Evolutionary conservation across 2,888 invertebrate genomes (phyloP), one percentile per base, ranked within the genome.

Genomic region (Caenorhabditis sp.): DNA sequence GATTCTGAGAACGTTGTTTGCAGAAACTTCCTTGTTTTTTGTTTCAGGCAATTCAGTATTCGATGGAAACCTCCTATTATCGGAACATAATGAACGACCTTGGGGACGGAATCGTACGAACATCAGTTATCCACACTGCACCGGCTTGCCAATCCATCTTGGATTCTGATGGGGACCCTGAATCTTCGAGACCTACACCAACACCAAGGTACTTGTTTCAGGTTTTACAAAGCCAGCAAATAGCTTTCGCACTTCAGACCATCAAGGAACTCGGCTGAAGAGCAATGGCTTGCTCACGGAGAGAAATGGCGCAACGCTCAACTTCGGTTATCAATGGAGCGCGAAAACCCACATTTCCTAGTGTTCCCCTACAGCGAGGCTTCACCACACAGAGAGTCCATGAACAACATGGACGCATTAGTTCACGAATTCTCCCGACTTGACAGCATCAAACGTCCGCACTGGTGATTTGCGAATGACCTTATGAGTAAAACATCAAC

Each of bases 51-150:
- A 91, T 91, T 22, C 91, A 91, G 77, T 91, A 91, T 72, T 89
- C 89, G 3, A 88, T 91, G 90, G 91, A 91, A 66, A 84, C 90
- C 6, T 84, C 87, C 2, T 89, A 89, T 66, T 88, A 85, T 64
- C 85, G 87, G 2, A 87, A 90, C 47, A 79, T 89, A 12, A 85
- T 90, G 88, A 86, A 87, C 26, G 91, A 91, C 54, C 69, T 89
- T 35, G 90, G 90, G 6, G 89, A 90, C 35, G 86, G 88, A 56
- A 83, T 87, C 16, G 87, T 90, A 4, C 73, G 89, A 19, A 90
- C 89, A n/a, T 91, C 91, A 4, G 91, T 91, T 1, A 91, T 91
- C 22, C 91, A 91, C 80, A 91, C 91, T 2, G 91, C 91, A 10
- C 91, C 91, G 6, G 91, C 90, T 3, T 91, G 91, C 66, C 87